Conservation (phyloP, 2,113 vertebrate genomes). For the Rynchops niger region DNA sequence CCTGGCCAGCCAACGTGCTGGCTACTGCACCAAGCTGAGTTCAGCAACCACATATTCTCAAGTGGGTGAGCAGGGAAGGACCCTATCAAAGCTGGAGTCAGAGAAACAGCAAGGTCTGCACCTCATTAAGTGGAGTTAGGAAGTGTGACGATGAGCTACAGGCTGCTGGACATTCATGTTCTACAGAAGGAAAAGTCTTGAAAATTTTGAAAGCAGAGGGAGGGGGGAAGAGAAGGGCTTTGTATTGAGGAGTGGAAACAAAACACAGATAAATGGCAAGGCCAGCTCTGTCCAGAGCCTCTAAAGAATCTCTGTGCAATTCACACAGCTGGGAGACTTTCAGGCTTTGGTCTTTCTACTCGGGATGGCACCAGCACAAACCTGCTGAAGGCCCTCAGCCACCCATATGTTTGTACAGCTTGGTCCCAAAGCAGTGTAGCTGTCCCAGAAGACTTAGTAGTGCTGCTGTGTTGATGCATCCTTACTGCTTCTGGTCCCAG, state of each 20-base stretch:
- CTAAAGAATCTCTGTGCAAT: background rate
- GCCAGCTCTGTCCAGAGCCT: rapidly evolving
- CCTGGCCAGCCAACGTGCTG: background rate
- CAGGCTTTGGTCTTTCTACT: background rate
- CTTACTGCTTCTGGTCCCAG: background rate
- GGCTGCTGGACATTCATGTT: background rate
- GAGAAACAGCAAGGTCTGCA: background rate
- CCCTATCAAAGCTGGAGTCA: background rate
- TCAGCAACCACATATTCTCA: background rate
- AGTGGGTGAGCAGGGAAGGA: background rate
- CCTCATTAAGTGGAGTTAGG: background rate
- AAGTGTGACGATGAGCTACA: background rate
- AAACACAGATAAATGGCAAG: background rate
- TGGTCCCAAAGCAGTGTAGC: background rate
- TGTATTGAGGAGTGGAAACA: background rate
- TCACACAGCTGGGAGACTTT: background rate
- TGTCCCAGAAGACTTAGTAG: background rate
- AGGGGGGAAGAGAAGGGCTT: background rate
- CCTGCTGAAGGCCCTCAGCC: background rate
- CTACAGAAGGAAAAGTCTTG: background rate
- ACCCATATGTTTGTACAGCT: rapidly evolving
- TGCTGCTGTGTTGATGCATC: background rate
- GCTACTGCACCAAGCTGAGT: background rate
- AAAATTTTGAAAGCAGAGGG: background rate
- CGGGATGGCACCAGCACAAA: background rate